phyloP scores from a whole-genome alignment of 2,888 invertebrate genomes.

The Metallyticus violacea region DNA sequence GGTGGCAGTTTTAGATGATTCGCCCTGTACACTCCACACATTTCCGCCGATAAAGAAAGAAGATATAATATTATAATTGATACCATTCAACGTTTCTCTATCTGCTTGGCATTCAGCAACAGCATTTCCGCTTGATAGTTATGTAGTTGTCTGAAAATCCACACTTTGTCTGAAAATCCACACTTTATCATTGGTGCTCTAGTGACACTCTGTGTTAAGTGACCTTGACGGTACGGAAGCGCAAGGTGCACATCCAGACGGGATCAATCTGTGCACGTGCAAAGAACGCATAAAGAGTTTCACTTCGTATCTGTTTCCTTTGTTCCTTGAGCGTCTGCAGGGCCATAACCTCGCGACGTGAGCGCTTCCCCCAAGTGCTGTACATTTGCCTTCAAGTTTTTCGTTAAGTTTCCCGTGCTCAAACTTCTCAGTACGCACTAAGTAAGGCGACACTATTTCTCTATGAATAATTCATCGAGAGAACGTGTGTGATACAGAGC shows the following conservation, averaged over 20 bases:
- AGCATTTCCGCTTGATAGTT: too few species aligned
- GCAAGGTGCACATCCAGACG: background rate
- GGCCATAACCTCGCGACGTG: background rate
- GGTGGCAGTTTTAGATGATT: too few species aligned
- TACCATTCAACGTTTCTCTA: too few species aligned
- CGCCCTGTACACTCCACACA: too few species aligned
- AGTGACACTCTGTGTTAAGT: too few species aligned
- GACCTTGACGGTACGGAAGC: background rate
- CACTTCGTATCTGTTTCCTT: background rate
- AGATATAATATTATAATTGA: too few species aligned
- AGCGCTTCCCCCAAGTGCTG: background rate
- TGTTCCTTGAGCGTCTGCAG: background rate
- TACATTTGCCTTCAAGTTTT: background rate
- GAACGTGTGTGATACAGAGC: background rate
- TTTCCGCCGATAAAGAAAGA: too few species aligned
- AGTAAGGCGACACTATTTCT: background rate
- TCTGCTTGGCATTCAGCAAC: too few species aligned
- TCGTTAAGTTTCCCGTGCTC: background rate
- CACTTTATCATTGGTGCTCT: too few species aligned
- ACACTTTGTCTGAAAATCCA: too few species aligned
- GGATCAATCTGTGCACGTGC: background rate
- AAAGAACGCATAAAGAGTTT: background rate
- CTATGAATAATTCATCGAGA: background rate
- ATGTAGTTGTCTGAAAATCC: too few species aligned
- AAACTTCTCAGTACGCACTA: background rate